Conservation (phyloP, 2,797 vertebrate species). For the Perodicticus potto region DNA sequence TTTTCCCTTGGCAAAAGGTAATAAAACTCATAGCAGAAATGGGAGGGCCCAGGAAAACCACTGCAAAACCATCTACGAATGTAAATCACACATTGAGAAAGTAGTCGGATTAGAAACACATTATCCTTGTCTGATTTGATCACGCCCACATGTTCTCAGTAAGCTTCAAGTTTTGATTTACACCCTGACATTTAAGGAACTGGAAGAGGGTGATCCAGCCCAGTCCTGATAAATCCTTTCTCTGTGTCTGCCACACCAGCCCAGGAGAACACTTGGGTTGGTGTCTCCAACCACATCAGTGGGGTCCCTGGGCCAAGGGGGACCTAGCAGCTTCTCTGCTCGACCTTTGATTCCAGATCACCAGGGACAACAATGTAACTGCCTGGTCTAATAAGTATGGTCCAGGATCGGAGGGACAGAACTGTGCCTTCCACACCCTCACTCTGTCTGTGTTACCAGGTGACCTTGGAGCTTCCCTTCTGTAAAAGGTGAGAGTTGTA, state of each 20-base stretch:
- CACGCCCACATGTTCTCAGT: slow-evolving; percentile 50
- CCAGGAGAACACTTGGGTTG: background rate
- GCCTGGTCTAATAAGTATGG: background rate
- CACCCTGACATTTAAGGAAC: slow-evolving; percentile 28
- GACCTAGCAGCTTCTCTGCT: background rate
- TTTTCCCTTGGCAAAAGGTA: slow-evolving; percentile 64
- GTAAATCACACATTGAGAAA: slow-evolving; percentile 55
- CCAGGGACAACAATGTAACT: background rate
- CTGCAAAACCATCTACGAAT: slow-evolving; percentile 32
- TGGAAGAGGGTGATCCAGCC: slow-evolving; percentile 49
- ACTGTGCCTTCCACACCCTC: background rate
- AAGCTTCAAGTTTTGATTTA: slow-evolving; percentile 67
- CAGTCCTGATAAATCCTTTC: background rate
- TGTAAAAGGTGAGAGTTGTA: background rate
- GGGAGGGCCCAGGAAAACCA: slow-evolving; percentile 55
- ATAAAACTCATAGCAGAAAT: slow-evolving; percentile 29
- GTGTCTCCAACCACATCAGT: too few relatives aligned
- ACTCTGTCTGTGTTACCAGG: rapidly evolving
- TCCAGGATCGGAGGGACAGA: background rate
- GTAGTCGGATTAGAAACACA: slow-evolving; percentile 63
- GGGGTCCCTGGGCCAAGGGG: background rate
- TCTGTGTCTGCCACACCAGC: background rate
- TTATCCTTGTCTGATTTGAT: slow-evolving; percentile 59
- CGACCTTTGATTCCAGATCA: background rate
- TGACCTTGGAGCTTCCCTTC: background rate